Percentiles rank a stretch among this genome's conserved stretches.
phyloP scores from a whole-genome alignment of 2,113 vertebrate species.

The Cephalophus harveyi region DNA sequence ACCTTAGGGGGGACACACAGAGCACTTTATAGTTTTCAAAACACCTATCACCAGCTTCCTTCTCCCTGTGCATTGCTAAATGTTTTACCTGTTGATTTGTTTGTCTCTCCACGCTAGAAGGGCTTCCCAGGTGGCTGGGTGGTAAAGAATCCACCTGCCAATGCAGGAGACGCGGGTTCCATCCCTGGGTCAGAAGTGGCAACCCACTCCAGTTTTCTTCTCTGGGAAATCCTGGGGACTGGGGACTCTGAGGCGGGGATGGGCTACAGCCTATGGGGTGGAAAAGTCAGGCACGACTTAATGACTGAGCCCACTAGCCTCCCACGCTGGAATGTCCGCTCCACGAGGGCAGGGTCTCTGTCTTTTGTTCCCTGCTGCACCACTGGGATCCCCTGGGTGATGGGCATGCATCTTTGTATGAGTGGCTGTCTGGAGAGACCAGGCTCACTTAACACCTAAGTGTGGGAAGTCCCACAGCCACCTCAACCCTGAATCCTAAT shows the following conservation, averaged over 20 bases:
- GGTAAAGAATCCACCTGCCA: neutral
- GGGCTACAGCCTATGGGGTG: neutral
- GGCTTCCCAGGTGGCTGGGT: neutral
- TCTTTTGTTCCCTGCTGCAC: fast-evolving
- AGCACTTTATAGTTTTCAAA: neutral
- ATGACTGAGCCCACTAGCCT: neutral
- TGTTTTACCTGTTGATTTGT: neutral
- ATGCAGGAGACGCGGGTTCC: neutral
- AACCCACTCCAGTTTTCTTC: neutral
- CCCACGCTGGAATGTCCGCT: too few relatives aligned
- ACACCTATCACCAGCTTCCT: neutral
- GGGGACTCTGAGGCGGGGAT: neutral
- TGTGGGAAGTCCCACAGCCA: fast-evolving
- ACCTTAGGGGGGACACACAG: neutral
- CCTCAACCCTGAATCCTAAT: neutral
- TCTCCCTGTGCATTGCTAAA: neutral
- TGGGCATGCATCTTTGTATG: fast-evolving
- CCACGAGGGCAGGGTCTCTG: fast-evolving
- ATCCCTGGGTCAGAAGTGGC: neutral
- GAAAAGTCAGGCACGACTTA: neutral
- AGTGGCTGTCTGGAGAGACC: fast-evolving
- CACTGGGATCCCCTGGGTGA: fast-evolving
- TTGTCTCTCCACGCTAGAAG: neutral
- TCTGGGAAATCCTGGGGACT: neutral
- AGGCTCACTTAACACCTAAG: too few relatives aligned